phyloP scores from a whole-genome alignment of 2,888 invertebrate species.

The Corbicula japonica region DNA sequence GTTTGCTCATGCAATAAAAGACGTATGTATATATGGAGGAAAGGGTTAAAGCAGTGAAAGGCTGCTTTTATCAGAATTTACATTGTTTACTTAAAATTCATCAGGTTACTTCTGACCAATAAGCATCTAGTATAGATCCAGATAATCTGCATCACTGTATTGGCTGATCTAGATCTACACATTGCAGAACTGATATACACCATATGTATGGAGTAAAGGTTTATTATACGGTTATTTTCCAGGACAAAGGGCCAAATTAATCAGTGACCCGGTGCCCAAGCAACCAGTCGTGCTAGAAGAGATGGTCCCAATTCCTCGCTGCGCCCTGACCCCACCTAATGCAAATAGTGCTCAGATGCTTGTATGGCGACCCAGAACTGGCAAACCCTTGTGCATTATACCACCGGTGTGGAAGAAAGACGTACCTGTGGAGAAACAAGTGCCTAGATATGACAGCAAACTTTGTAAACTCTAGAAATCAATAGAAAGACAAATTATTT shows the following conservation, averaged over 20 bases:
- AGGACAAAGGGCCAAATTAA: slow-evolving; percentile 79
- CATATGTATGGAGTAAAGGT: too few relatives aligned
- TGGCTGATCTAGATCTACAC: too few relatives aligned
- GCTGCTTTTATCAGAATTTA: too few relatives aligned
- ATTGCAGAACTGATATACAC: too few relatives aligned
- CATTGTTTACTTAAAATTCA: too few relatives aligned
- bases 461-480: slow-evolving; percentile 67
- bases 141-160: too few relatives aligned
- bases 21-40: too few relatives aligned
- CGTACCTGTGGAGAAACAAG: slow-evolving; percentile 72
- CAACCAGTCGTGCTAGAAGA: slow-evolving; percentile 81
- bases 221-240: slow-evolving; percentile 5
- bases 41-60: too few relatives aligned
- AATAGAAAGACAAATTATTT: too few relatives aligned
- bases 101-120: too few relatives aligned
- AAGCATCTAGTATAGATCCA: too few relatives aligned
- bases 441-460: slow-evolving; percentile 76
- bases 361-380: slow-evolving; percentile 84
- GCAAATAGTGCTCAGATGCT: slow-evolving; percentile 86
- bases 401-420: slow-evolving; percentile 83
- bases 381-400: slow-evolving; percentile 83
- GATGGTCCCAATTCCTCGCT: slow-evolving; percentile 81
- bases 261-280: slow-evolving; percentile 78
- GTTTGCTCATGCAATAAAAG: too few relatives aligned
- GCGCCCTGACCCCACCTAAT: slow-evolving; percentile 84